Evolutionary conservation across 2,113 vertebrate species (phyloP).

Genomic region (Bolborhynchus lineola): DNA sequence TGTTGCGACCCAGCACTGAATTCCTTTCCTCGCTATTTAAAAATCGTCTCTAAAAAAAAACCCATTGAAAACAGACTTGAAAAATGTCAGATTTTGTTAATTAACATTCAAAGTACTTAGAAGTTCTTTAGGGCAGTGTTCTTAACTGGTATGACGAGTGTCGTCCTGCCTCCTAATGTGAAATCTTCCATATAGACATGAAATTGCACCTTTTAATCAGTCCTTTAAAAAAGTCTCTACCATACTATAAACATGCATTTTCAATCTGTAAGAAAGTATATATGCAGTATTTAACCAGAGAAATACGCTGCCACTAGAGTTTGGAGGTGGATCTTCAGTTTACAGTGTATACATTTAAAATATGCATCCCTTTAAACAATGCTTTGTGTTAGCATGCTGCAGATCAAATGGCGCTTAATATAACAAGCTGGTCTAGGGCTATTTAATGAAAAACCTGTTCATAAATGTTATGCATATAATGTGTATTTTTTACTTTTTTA

Average conservation of each 20-base stretch:
- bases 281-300: constrained; percentile 81
- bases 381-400: constrained; percentile 84
- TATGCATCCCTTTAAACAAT: constrained; percentile 79
- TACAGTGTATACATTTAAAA: constrained; percentile 82
- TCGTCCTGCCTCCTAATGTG: constrained; percentile 35
- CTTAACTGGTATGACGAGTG: constrained; percentile 57
- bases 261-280: constrained; percentile 75
- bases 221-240: constrained; percentile 66
- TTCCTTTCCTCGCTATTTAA: constrained; percentile 55
- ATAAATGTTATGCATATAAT: constrained; percentile 81
- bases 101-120: constrained; percentile 65
- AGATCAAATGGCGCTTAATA: constrained; percentile 80
- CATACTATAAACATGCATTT: constrained; percentile 72
- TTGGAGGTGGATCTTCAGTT: constrained; percentile 78
- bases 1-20: constrained; percentile 71
- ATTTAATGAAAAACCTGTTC: constrained; percentile 80
- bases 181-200: constrained; percentile 48
- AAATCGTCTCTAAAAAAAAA: constrained; percentile 36
- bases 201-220: constrained; percentile 72
- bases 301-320: constrained; percentile 72
- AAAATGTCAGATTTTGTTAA: constrained; percentile 55
- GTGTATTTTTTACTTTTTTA: constrained; percentile 79
- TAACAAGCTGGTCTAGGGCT: constrained; percentile 79
- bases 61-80: constrained; percentile 48
- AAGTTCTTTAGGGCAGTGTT: constrained; percentile 59